These are phyloP conservation scores for Toxonevra muliebris DNA, from an alignment of 2,888 invertebrate genomes.

Conservation along the genomic window DNA sequence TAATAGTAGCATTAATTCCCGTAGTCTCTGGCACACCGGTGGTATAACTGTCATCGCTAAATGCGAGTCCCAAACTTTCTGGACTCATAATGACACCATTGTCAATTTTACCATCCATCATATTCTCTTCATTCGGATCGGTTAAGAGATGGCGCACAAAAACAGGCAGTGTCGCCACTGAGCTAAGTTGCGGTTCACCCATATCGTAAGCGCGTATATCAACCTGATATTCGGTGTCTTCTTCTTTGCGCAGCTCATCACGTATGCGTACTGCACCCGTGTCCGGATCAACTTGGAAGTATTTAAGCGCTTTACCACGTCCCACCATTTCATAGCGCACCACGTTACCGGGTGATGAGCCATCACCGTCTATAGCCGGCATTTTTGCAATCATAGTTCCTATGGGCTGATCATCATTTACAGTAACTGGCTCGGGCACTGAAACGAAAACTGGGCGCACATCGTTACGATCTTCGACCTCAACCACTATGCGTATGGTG, in stretches of 20 bases:
- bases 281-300: constrained; percentile 88
- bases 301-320: constrained; percentile 81
- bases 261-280: constrained; percentile 82
- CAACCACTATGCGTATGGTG: constrained; percentile 70
- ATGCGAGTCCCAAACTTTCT: constrained; percentile 75
- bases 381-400: constrained; percentile 83
- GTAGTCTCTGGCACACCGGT: constrained; percentile 79
- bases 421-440: constrained; percentile 81
- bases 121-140: constrained; percentile 69
- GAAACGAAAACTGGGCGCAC: constrained; percentile 87
- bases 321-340: constrained; percentile 83
- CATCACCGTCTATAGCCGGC: constrained; percentile 83
- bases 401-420: constrained; percentile 84
- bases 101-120: constrained; percentile 50
- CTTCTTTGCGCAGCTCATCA: constrained; percentile 85
- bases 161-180: constrained; percentile 82
- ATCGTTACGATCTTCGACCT: constrained; percentile 84
- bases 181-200: constrained; percentile 85
- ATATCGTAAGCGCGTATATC: constrained; percentile 87
- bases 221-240: constrained; percentile 88
- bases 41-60: constrained; percentile 86
- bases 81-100: constrained; percentile 57
- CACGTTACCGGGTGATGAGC: constrained; percentile 85
- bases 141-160: constrained; percentile 84
- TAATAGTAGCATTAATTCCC: constrained; percentile 61